Evolutionary conservation across 53 echinoderm and acorn worm genomes (phyloP).

Genomic region (Holothuria scabra): DNA sequence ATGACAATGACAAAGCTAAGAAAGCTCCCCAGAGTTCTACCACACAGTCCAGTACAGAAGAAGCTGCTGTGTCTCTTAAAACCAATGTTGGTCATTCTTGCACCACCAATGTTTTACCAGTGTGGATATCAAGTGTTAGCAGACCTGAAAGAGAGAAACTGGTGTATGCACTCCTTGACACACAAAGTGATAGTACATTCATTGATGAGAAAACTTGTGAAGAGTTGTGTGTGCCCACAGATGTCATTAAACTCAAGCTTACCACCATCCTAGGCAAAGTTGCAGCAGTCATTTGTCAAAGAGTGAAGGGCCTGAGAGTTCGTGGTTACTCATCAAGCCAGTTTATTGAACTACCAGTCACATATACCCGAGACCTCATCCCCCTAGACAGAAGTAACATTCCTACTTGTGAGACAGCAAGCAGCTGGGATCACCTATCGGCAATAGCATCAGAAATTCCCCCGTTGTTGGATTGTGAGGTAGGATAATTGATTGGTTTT

Average conservation of each 20-base stretch:
- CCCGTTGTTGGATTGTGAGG: slow-evolving; percentile 59
- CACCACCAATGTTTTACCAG: slow-evolving; percentile 44
- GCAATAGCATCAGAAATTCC: slow-evolving; percentile 41
- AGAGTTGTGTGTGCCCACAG: slow-evolving; percentile 14
- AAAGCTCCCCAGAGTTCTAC: slow-evolving; percentile 20
- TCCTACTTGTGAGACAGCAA: slow-evolving; percentile 52
- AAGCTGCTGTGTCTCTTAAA: too few species aligned
- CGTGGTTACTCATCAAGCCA: slow-evolving; percentile 41
- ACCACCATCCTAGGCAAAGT: too few species aligned
- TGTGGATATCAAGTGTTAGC: slow-evolving; percentile 40
- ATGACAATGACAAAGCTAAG: slow-evolving; percentile 24
- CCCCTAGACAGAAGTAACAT: too few species aligned
- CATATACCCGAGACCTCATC: too few species aligned
- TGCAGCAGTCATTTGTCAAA: slow-evolving; percentile 17
- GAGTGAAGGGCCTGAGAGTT: slow-evolving; percentile 21
- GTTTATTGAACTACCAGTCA: too few species aligned
- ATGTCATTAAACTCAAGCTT: too few species aligned
- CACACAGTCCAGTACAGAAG: too few species aligned
- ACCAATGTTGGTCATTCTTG: neutral
- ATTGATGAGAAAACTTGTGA: slow-evolving; percentile 34
- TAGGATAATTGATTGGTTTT: slow-evolving; percentile 50
- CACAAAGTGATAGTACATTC: slow-evolving; percentile 65
- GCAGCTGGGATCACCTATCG: slow-evolving; percentile 49
- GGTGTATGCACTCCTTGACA: slow-evolving; percentile 69
- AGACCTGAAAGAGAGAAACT: slow-evolving; percentile 49